Percentiles rank a stretch among this genome's conserved stretches.
These are phyloP conservation scores for Betta splendens DNA, from an alignment of 2,797 vertebrate species.

Conservation along the genomic window DNA sequence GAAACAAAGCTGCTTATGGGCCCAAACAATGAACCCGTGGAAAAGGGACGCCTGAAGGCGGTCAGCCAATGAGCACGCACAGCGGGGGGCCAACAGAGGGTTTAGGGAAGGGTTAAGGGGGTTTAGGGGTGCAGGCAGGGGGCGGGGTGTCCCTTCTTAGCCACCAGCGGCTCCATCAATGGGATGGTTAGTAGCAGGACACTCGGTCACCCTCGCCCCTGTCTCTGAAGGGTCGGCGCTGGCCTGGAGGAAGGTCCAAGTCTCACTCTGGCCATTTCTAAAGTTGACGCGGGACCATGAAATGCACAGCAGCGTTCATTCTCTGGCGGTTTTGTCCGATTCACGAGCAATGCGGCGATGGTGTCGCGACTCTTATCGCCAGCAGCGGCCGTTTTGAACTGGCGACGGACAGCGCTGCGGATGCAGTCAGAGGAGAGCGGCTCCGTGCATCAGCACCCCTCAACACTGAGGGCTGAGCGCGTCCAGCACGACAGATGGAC, in stretches of 20 bases:
- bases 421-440: constrained; percentile 5
- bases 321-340: constrained; percentile 47
- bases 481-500: constrained; percentile 74
- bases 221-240: constrained; percentile 59
- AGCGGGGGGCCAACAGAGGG: constrained; percentile 76
- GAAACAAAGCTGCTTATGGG: constrained; percentile 83
- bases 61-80: constrained; percentile 79
- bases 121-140: constrained; percentile 63
- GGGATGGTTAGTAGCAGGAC: constrained; percentile 66
- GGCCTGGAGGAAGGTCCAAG: constrained; percentile 74
- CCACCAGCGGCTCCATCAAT: constrained; percentile 63
- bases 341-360: constrained; percentile 45
- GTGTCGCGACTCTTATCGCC: constrained; percentile 41
- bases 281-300: constrained; percentile 77
- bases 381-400: constrained; percentile 15
- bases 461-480: constrained; percentile 54
- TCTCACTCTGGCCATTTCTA: constrained; percentile 64
- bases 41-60: constrained; percentile 81
- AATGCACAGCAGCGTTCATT: constrained; percentile 74
- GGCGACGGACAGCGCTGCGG: constrained; percentile 18
- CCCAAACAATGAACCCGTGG: constrained; percentile 78
- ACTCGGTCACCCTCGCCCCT: constrained; percentile 74
- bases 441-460: no score
- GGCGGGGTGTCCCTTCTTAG: constrained; percentile 56
- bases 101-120: constrained; percentile 76